A percentile compares a stretch with the other conserved stretches of the same genome.
phyloP scores from a whole-genome alignment of 2,888 invertebrate species.

The Pseudeuparius sepicola region DNA sequence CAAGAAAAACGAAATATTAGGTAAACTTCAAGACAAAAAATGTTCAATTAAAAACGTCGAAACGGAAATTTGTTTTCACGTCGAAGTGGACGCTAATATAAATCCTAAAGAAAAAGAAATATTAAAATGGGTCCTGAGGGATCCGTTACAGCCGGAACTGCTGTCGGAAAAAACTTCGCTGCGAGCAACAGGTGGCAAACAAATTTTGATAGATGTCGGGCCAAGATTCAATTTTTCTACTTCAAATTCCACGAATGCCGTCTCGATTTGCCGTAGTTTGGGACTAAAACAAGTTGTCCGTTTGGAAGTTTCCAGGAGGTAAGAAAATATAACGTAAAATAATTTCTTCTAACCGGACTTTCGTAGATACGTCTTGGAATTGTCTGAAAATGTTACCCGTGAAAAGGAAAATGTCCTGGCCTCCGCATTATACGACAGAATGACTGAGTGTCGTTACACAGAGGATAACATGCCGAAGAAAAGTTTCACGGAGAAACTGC shows the following conservation, averaged over 20 bases:
- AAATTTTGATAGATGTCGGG: conserved; percentile 74
- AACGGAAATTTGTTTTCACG: conserved; percentile 74
- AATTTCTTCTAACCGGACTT: too few relatives aligned
- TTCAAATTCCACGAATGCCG: conserved; percentile 91
- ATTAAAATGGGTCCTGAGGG: conserved; percentile 69
- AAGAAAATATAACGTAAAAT: conserved; percentile 42
- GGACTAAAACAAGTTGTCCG: conserved; percentile 65
- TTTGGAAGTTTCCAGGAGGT: conserved; percentile 74
- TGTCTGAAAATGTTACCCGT: conserved; percentile 35
- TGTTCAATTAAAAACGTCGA: conserved; percentile 42
- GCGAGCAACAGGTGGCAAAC: conserved; percentile 35
- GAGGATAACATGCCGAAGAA: conserved; percentile 50
- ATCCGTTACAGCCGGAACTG: conserved; percentile 53
- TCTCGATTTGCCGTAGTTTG: conserved; percentile 84
- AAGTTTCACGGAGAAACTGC: conserved; percentile 58
- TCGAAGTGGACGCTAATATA: conserved; percentile 52
- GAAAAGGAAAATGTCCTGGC: conserved; percentile 43
- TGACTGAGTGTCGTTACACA: conserved; percentile 86
- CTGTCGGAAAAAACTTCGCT: conserved; percentile 47
- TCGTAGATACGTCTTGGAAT: too few relatives aligned
- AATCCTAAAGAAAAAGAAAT: conserved; percentile 51
- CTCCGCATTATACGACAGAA: conserved; percentile 71
- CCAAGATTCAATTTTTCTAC: conserved; percentile 93
- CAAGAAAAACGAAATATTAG: conserved; percentile 48
- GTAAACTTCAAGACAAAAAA: conserved; percentile 41